These are phyloP conservation scores for Xenopus petersii DNA, from an alignment of 2,797 vertebrate genomes.

Conservation along the genomic window DNA sequence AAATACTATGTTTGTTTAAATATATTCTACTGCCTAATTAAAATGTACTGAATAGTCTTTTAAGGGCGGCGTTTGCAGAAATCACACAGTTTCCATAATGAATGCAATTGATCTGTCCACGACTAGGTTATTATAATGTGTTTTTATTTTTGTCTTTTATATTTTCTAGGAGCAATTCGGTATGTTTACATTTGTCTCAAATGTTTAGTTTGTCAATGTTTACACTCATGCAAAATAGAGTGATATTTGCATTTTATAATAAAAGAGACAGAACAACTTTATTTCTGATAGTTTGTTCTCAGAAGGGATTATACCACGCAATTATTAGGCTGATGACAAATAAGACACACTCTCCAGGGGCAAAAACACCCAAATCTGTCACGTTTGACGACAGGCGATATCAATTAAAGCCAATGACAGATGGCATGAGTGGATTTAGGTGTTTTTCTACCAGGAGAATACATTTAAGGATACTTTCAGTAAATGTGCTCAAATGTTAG, in stretches of 20 bases:
- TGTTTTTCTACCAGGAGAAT: too few species aligned
- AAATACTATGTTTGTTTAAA: conserved; percentile 23
- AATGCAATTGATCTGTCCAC: background rate
- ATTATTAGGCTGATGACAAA: too few species aligned
- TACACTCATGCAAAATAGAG: conserved; percentile 17
- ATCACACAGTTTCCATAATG: background rate
- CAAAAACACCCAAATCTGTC: too few species aligned
- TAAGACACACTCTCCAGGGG: too few species aligned
- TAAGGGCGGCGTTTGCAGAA: conserved; percentile 3
- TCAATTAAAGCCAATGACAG: too few species aligned
- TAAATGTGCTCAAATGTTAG: too few species aligned
- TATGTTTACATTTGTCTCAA: conserved; percentile 28
- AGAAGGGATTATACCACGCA: too few species aligned
- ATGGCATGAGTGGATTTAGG: too few species aligned
- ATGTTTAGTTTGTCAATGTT: conserved; percentile 25
- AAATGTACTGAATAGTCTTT: conserved; percentile 22
- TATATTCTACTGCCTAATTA: conserved; percentile 31
- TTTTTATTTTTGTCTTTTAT: background rate
- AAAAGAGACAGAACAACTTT: conserved; percentile 27
- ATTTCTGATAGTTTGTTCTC: too few species aligned
- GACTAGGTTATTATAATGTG: background rate
- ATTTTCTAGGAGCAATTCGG: background rate
- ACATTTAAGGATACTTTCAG: too few species aligned
- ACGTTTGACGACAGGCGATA: too few species aligned
- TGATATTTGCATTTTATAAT: conserved; percentile 42